A percentile compares a stretch with the other conserved stretches of the same genome.
These are phyloP conservation scores for Lacanobia wlatinum DNA, from an alignment of 2,888 invertebrate species.

Conservation along the genomic window DNA sequence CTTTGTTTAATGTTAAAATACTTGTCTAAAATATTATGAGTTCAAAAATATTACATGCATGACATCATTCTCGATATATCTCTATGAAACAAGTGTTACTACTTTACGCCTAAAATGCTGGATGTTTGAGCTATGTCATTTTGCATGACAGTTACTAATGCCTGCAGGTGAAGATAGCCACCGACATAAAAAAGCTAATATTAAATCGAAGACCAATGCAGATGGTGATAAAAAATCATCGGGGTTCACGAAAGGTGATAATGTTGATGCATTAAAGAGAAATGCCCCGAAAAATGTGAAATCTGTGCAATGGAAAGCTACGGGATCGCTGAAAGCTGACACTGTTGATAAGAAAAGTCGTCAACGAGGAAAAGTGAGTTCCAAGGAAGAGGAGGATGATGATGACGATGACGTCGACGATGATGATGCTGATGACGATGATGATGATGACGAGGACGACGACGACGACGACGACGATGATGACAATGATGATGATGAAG, in stretches of 20 bases:
- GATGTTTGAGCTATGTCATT: constrained; percentile 91
- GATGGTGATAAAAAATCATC: constrained; percentile 85
- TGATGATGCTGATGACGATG: constrained; percentile 84
- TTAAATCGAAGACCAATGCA: constrained; percentile 89
- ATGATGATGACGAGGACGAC: constrained; percentile 88
- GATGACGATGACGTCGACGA: constrained; percentile 74
- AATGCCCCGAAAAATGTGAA: constrained; percentile 68
- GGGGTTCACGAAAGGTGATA: constrained; percentile 77
- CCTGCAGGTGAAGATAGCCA: constrained; percentile 91
- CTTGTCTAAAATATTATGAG: constrained; percentile 69
- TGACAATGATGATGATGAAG: constrained; percentile 77
- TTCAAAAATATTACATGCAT: constrained; percentile 86
- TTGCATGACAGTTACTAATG: constrained; percentile 92
- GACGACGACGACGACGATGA: constrained; percentile 80
- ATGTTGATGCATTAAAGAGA: constrained; percentile 69
- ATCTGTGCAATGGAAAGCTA: constrained; percentile 76
- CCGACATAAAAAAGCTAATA: constrained; percentile 86
- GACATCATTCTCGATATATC: constrained; percentile 88
- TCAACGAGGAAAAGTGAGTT: constrained; percentile 59
- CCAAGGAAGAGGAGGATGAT: constrained; percentile 57
- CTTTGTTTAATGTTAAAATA: constrained; percentile 65
- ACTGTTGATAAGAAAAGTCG: constrained; percentile 61
- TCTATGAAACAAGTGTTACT: constrained; percentile 76
- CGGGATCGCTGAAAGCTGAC: constrained; percentile 81
- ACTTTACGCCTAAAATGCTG: constrained; percentile 88